Percentiles rank a stretch among this genome's conserved stretches.
phyloP scores from a whole-genome alignment of 2,888 invertebrate genomes.

The Archips crataeganus region DNA sequence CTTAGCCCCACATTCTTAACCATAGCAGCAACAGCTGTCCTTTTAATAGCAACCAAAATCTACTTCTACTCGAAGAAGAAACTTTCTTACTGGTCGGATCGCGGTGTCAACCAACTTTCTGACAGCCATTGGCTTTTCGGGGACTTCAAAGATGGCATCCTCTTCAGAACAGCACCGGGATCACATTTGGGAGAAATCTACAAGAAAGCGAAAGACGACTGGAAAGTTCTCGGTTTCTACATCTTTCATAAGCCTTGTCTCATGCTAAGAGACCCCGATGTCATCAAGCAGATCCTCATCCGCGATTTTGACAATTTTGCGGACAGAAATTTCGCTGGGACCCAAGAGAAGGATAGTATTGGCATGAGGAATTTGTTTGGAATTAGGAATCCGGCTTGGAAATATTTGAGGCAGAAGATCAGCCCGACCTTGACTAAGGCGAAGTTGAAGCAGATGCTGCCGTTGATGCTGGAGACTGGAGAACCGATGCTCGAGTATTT shows the following conservation, averaged over 20 bases:
- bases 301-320: conserved; percentile 50
- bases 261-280: conserved; percentile 49
- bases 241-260: conserved; percentile 53
- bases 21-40: background rate
- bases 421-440: conserved; percentile 45
- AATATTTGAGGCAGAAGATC: conserved; percentile 50
- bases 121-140: conserved; percentile 47
- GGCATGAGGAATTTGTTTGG: conserved; percentile 53
- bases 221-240: conserved; percentile 50
- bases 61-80: conserved; percentile 31
- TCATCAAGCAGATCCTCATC: conserved; percentile 51
- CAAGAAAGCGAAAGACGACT: conserved; percentile 41
- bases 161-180: conserved; percentile 51
- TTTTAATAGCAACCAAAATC: background rate
- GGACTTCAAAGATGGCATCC: conserved; percentile 51
- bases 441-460: conserved; percentile 49
- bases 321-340: conserved; percentile 50
- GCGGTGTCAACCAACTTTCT: conserved; percentile 21
- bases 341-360: conserved; percentile 50
- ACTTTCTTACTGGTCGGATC: conserved; percentile 21
- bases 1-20: background rate
- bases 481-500: conserved; percentile 49
- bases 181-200: conserved; percentile 49
- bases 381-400: conserved; percentile 51
- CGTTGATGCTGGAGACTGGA: conserved; percentile 49